Percentiles rank a stretch among this genome's conserved stretches.
Evolutionary conservation across 1,140 invertebrate species (phyloP).

Genomic region (Meloidogyne floridensis): DNA sequence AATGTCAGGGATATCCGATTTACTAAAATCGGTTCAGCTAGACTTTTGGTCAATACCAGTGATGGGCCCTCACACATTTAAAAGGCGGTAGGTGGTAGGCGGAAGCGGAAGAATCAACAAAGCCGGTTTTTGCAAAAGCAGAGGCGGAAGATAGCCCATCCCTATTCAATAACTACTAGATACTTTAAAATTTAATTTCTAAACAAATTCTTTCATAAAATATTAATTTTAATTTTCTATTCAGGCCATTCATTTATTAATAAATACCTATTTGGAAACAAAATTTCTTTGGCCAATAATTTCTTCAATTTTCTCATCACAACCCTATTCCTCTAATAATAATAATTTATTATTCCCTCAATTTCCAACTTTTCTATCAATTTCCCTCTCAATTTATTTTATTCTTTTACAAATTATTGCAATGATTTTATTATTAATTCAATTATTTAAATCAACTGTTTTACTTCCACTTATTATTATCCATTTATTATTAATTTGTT

Average conservation of each 20-base stretch:
- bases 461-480: constrained; percentile 1
- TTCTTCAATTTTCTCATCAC: neutral
- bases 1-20: too few relatives aligned
- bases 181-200: neutral
- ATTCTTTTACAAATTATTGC: constrained; percentile 19
- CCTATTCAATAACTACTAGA: too few relatives aligned
- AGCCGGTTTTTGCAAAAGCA: too few relatives aligned
- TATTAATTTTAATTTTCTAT: too few relatives aligned
- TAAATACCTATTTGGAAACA: constrained; percentile 18
- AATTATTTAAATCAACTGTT: neutral
- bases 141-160: too few relatives aligned
- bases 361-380: neutral
- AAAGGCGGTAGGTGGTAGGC: too few relatives aligned
- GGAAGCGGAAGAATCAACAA: too few relatives aligned
- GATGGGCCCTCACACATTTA: too few relatives aligned
- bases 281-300: constrained; percentile 1
- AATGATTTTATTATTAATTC: constrained; percentile 6
- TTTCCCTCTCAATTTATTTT: constrained; percentile 16
- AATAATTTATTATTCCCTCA: neutral
- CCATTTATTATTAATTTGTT: constrained; percentile 16
- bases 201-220: neutral
- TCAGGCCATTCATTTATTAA: constrained; percentile 13
- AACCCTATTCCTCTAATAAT: neutral
- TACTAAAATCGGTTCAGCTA: too few relatives aligned
- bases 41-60: too few relatives aligned